Evolutionary conservation across 1,140 invertebrate species (phyloP).

Genomic region (Hestina assimilis): DNA sequence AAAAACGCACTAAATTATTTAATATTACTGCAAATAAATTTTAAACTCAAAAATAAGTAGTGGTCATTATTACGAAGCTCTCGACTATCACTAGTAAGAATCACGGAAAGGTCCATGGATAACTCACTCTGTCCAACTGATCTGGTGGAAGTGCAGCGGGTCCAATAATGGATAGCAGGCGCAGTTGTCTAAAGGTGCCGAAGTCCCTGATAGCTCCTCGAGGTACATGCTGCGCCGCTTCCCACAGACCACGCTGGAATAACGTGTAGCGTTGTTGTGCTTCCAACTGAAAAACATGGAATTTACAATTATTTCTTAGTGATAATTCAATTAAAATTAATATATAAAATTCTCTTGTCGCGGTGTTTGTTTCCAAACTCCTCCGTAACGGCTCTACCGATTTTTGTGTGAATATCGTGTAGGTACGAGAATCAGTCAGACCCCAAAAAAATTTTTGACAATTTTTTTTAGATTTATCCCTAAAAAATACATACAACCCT

Average conservation of each 20-base stretch:
- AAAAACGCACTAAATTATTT: neutral
- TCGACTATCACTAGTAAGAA: too few species aligned
- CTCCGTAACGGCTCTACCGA: too few species aligned
- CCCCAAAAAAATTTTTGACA: too few species aligned
- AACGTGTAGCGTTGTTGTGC: constrained; percentile 88
- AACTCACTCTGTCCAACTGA: constrained; percentile 88
- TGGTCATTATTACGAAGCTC: too few species aligned
- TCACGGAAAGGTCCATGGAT: neutral
- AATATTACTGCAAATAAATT: neutral
- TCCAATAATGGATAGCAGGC: constrained; percentile 88
- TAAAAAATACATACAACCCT: too few species aligned
- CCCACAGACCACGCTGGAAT: constrained; percentile 87
- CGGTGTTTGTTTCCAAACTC: too few species aligned
- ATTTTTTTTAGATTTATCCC: too few species aligned
- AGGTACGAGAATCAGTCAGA: too few species aligned
- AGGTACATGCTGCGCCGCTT: constrained; percentile 83
- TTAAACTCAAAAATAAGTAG: too few species aligned
- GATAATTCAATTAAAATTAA: neutral
- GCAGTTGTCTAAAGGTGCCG: constrained; percentile 85
- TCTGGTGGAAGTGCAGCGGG: constrained; percentile 90
- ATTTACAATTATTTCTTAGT: neutral
- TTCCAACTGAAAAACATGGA: constrained; percentile 78
- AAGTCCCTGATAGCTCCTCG: constrained; percentile 84
- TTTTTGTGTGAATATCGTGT: too few species aligned
- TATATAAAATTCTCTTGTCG: too few species aligned